Percentiles rank a stretch among this genome's conserved stretches.
These are phyloP conservation scores for Cynoglossus semilaevis DNA, from an alignment of 2,113 vertebrate species.

Conservation along the genomic window DNA sequence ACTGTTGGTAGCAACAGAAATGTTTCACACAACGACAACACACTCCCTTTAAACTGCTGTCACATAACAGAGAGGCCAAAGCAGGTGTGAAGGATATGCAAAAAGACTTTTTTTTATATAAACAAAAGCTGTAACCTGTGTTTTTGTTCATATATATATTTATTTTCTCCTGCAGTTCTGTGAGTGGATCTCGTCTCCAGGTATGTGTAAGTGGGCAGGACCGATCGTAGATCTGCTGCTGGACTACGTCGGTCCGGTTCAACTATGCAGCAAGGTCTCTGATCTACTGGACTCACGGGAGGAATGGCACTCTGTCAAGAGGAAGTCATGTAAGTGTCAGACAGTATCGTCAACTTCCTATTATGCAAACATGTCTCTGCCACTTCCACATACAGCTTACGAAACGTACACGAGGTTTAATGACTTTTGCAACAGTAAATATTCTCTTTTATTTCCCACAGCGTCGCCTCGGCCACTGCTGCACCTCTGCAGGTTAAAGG, in stretches of 20 bases:
- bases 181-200: constrained; percentile 85
- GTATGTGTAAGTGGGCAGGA: constrained; percentile 84
- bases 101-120: not conserved
- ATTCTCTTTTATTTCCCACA: constrained; percentile 47
- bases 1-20: constrained; percentile 18
- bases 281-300: constrained; percentile 86
- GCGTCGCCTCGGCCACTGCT: constrained; percentile 85
- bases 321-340: constrained; percentile 83
- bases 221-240: constrained; percentile 89
- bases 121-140: not conserved
- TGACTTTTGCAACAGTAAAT: not conserved
- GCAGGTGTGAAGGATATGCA: constrained; percentile 56
- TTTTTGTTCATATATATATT: constrained; percentile 2
- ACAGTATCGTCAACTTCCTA: constrained; percentile 3
- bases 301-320: constrained; percentile 86
- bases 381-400: constrained; percentile 7
- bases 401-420: not conserved
- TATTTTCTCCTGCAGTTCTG: constrained; percentile 83
- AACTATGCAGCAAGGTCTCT: constrained; percentile 84
- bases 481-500: constrained; percentile 87
- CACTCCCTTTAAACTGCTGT: constrained; percentile 48
- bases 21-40: constrained; percentile 20
- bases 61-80: constrained; percentile 32
- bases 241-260: constrained; percentile 89
- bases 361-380: constrained; percentile 12